phyloP scores from a whole-genome alignment of 2,888 invertebrate genomes.

The Tethea ocularis region DNA sequence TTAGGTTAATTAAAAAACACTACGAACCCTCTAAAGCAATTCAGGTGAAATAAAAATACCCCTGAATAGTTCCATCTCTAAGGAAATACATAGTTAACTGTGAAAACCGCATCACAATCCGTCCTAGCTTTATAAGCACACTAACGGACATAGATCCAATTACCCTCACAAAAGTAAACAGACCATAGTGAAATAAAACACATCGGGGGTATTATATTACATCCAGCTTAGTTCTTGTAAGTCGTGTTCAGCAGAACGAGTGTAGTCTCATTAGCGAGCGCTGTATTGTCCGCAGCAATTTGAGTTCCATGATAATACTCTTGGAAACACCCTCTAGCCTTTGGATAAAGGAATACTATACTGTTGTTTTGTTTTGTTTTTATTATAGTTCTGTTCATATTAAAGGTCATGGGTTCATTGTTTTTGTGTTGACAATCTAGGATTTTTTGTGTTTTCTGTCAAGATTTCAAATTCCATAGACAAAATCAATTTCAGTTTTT shows the following conservation, averaged over 20 bases:
- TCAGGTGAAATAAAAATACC: no score
- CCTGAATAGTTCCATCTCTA: no score
- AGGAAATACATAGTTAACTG: no score
- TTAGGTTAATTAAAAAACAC: no score
- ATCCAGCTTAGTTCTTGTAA: neutral
- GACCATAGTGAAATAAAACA: neutral
- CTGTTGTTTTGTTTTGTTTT: neutral
- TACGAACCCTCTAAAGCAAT: no score
- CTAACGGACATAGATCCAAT: no score
- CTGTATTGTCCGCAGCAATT: neutral
- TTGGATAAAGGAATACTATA: neutral
- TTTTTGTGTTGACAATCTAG: no score
- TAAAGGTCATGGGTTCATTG: neutral
- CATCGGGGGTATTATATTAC: neutral
- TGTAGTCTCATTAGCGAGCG: constrained; percentile 1
- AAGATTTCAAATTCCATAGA: no score
- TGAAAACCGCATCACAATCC: no score
- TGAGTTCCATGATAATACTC: neutral
- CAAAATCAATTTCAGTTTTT: no score
- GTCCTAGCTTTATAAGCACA: no score
- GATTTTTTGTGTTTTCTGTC: no score
- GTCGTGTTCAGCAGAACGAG: neutral
- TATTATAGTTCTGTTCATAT: neutral
- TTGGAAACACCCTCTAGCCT: neutral
- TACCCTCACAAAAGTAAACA: neutral